Evolutionary conservation across 2,797 vertebrate species (phyloP).

Genomic region (Podarcis siculus): DNA sequence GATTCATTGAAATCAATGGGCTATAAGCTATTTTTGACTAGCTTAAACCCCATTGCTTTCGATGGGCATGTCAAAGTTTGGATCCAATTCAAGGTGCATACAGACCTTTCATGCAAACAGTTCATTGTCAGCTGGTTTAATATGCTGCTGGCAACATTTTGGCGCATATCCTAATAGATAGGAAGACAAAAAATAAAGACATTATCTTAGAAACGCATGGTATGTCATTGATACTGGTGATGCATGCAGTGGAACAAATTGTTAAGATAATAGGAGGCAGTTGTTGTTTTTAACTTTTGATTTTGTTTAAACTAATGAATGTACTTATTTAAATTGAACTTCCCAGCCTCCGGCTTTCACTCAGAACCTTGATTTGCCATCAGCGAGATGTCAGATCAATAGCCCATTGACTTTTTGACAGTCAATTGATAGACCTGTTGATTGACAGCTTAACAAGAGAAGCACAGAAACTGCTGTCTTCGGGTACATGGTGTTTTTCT

Average conservation of each 20-base stretch:
- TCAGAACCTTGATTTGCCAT: conserved; percentile 43
- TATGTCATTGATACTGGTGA: not conserved
- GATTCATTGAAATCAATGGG: too few species aligned
- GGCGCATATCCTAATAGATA: not conserved
- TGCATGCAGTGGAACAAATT: not conserved
- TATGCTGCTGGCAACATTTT: not conserved
- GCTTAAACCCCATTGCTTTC: too few species aligned
- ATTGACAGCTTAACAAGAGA: conserved; percentile 37
- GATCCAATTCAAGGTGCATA: not conserved
- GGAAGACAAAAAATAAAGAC: not conserved
- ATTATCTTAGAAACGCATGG: not conserved
- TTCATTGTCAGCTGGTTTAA: not conserved
- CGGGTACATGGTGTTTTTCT: not conserved
- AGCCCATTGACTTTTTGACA: conserved; percentile 58
- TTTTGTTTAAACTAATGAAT: conserved; percentile 43
- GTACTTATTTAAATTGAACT: conserved; percentile 51
- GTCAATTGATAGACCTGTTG: conserved; percentile 36
- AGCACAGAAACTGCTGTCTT: not conserved
- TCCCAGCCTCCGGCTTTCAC: conserved; percentile 30
- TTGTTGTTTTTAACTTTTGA: conserved; percentile 19
- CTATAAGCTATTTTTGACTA: too few species aligned
- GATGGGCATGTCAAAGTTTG: not conserved
- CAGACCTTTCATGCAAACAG: not conserved
- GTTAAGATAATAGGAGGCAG: conserved; percentile 1
- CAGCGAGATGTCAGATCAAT: conserved; percentile 25